Evolutionary conservation across 1,140 invertebrate genomes (phyloP), one percentile per base, ranked within the genome.

Genomic region (Drosophila bocki): DNA sequence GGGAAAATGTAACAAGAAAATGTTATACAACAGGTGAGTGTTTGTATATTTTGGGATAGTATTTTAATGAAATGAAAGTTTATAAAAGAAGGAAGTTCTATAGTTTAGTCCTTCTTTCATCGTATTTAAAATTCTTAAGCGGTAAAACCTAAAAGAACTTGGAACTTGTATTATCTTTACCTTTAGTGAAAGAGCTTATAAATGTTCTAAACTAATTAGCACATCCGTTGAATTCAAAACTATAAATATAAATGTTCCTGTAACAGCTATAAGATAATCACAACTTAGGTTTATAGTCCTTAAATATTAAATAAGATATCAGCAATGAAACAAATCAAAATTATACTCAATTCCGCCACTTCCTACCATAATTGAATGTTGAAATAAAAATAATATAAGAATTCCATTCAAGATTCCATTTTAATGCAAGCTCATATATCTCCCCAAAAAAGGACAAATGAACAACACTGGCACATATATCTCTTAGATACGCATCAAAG

Each of bases 401-500:
- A 12, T 19, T n/a, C 13, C 2, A 9, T 19, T 35, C 4, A 8
- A 37, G 15, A 22, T 15, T 22, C 8, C 8, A n/a, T 50, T 50
- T 50, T 50, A 51, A 17, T 51, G 8, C 9, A 1, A 17, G 19
- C 53, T 37, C 19, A 22, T 39, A 22, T 15, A 53, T 35, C 51
- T 35, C 4, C 19, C 33, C 3, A 22, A 22, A 54, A 54, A 39
- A n/a, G 7, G 53, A 54, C 35, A 54, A 54, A 54, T 39, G 17
- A 9, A 8, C 53, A 54, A 39, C 53, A n/a, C 53, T 54, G 35
- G 39, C 35, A 44, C 26, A 37, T 53, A 69, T 65, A 64, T 72
- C 45, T 59, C 48, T 32, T n/a, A 29, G 67, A 88, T 82, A 54
- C 80, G 80, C 84, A 88, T 87, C 83, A 87, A 88, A 88, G 83